Percentiles rank a stretch among this genome's conserved stretches.
These are phyloP conservation scores for Drosophila nikananu DNA, from an alignment of 1,140 invertebrate species.

Conservation along the genomic window DNA sequence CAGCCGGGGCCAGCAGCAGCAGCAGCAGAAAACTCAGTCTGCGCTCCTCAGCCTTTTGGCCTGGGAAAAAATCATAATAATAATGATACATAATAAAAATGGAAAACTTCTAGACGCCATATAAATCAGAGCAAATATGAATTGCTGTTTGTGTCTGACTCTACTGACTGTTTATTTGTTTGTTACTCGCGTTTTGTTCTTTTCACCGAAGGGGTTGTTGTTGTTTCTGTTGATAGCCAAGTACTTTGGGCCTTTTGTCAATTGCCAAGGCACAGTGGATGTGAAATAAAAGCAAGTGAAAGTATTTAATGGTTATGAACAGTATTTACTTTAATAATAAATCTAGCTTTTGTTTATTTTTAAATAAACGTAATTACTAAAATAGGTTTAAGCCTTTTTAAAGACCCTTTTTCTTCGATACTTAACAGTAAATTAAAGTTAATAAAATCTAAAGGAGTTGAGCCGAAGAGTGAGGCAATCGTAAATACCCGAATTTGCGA, in stretches of 20 bases:
- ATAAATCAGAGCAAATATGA: slow-evolving; percentile 84
- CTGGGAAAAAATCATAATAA: slow-evolving; percentile 75
- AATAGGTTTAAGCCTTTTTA: too few relatives aligned
- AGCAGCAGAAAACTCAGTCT: slow-evolving; percentile 12
- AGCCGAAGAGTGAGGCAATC: neutral
- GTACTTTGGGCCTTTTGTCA: slow-evolving; percentile 56
- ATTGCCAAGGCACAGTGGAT: slow-evolving; percentile 44
- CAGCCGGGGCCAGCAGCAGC: neutral
- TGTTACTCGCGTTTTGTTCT: slow-evolving; percentile 63
- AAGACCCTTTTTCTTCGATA: neutral
- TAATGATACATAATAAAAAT: slow-evolving; percentile 84
- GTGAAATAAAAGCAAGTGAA: neutral
- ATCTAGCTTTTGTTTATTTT: neutral
- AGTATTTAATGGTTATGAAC: neutral
- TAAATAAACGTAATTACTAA: neutral
- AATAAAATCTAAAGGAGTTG: neutral
- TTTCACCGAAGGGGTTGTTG: slow-evolving; percentile 51
- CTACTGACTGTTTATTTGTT: slow-evolving; percentile 75
- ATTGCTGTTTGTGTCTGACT: slow-evolving; percentile 75
- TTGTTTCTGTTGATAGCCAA: slow-evolving; percentile 32
- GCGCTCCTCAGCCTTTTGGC: slow-evolving; percentile 18
- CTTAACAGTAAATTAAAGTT: neutral
- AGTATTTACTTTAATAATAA: too few relatives aligned
- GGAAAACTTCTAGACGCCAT: slow-evolving; percentile 84
- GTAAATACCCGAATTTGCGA: slow-evolving; percentile 18